Evolutionary conservation across 64 coral and sea anemone genomes (phyloP).

Genomic region (Hydrozoanthus tunicans): DNA sequence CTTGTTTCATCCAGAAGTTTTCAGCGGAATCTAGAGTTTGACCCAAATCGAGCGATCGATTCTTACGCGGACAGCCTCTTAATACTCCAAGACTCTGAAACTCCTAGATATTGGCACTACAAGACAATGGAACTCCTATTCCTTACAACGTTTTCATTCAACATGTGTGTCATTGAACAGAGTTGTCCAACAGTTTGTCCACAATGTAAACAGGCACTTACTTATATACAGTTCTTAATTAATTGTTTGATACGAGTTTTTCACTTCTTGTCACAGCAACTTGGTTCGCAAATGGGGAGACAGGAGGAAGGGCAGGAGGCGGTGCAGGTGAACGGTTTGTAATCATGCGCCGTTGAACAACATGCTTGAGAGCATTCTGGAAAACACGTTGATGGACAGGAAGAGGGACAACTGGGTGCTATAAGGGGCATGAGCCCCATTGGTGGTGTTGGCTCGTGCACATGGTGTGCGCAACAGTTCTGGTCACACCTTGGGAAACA

Average conservation of each 20-base stretch:
- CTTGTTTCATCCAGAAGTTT: too few species aligned
- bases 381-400: constrained; percentile 9
- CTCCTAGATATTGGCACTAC: too few species aligned
- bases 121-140: too few species aligned
- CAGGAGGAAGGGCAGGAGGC: constrained; percentile 23
- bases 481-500: constrained; percentile 38
- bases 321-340: neutral
- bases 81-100: too few species aligned
- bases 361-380: constrained; percentile 25
- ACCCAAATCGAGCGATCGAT: too few species aligned
- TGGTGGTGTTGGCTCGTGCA: constrained; percentile 41
- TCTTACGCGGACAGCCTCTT: too few species aligned
- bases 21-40: too few species aligned
- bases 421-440: constrained; percentile 19
- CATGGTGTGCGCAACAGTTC: constrained; percentile 32
- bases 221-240: too few species aligned
- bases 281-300: constrained; percentile 21
- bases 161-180: too few species aligned
- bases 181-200: too few species aligned
- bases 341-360: neutral
- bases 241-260: neutral
- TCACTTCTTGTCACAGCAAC: constrained; percentile 48
- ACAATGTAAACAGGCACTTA: too few species aligned
- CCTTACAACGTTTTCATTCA: too few species aligned
- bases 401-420: constrained; percentile 26